Evolutionary conservation across 2,888 invertebrate genomes (phyloP), one percentile per base, ranked within the genome.

Genomic region (Plagiodera versicolora): DNA sequence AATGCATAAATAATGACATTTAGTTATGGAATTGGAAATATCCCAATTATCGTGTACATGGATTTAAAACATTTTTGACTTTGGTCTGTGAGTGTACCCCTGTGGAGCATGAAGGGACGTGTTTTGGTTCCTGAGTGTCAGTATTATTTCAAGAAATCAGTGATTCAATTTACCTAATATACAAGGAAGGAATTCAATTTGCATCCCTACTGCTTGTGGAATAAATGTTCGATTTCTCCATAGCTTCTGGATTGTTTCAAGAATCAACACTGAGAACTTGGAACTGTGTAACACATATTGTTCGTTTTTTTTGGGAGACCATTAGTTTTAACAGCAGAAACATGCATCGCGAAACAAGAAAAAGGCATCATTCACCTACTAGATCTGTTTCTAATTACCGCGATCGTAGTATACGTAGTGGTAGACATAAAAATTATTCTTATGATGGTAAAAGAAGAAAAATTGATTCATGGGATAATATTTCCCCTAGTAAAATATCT

Each of bases 261-360:
- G 86, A 85, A 81, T 87, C 88, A 79, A 87, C 86, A 76, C 82
- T 84, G 74, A 84, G 85, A 81, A 88, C 87, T 84, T 88, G 87
- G 88, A 86, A 87, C 82, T 86, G 85, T 69, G 70, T 76, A 63
- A 62, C 66, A 44, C 56, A 69, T 66, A 66, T 74, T 20, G 64
- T 66, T 49, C 58, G 65, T 65, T 66, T 70, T 49, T 18, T 71
- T 67, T 65, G 65, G 64, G 58, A 51, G 44, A 48, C 35, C 14
- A 18, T 39, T 16, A 47, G 47, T 18, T 24, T 20, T n/a, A 55
- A 19, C 10, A 62, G 50, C 11, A 24, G 47, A 30, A 58, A 35
- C 24, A 91, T 91, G 92, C 92, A 91, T 39, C 39, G 14, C 76
- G 88, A 91, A 72, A 89, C 88, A 67, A 86, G 90, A 73, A 88